Base-by-base conservation (phyloP, 2,888 invertebrate genomes). In the Euphydryas editha region DNA sequence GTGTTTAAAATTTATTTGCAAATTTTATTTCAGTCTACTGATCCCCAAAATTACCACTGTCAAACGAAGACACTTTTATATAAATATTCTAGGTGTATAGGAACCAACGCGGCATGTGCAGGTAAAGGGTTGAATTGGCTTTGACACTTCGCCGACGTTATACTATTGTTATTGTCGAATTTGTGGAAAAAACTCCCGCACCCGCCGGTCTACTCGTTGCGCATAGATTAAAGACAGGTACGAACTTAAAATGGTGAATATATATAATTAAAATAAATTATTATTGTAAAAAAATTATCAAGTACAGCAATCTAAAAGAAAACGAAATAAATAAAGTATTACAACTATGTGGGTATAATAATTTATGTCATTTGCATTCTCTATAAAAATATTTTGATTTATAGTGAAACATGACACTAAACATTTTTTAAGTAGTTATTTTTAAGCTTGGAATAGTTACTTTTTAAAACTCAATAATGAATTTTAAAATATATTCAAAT, bases 91-190 rank as follows among this genome's bases (percentile, higher is more conserved):
- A 30, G 8, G 30, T 30, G 30, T 78, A 79, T 84, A 84, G 88
- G 88, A 89, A 88, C 82, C 66, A 65, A 75, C 72, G 71, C 82
- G 82, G 78, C 88, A 89, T 86, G 80, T 87, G 88, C 76, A 78
- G 77, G 82, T 78, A 87, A 90, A 90, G 90, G 90, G 89, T 90
- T 90, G 82, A 75, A 75, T 70, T 69, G 69, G 78, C 79, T 84
- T 85, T 88, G 87, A 86, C 91, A 89, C 90, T 87, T 81, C 75
- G 77, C 79, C 80, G 79, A 73, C 72, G 79, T 67, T 79, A 78
- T 73, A 70, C 79, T 68, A 85, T 87, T 87, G 85, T 79, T 75
- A 75, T 77, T 78, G 75, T 78, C 81, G 78, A 86, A 84, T 84
- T 87, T 85, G 80, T 81, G 78, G 81, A 84, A 88, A 87, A 86